Base-by-base conservation (phyloP, 2,797 vertebrate genomes). In the Mormyrops attenuatus region DNA sequence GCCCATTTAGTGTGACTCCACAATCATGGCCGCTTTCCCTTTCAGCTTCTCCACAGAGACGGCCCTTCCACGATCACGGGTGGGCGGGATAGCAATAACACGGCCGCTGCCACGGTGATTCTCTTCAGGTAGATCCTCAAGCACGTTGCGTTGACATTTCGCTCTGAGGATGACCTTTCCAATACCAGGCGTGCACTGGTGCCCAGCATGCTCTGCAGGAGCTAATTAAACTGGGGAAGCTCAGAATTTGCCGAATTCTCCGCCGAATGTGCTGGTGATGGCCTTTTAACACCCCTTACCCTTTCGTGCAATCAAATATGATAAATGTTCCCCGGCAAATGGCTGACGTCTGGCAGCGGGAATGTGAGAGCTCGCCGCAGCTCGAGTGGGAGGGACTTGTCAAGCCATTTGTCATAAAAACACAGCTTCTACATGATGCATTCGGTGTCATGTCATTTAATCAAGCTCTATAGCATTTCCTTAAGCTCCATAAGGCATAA, bases 141-240 rank as follows among this genome's bases (percentile, higher is more conserved):
- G 60, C 22, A 4, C 82, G 82, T 86, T 86, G 66, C 34, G 4
- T 30, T 92, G 90, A 85, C 90, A 91, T 90, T 93, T 91, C 57
- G 52, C 53, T 13, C 13, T 50, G 17, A 57, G 69, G 15, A 15
- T 91, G 89, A 85, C 90, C 88, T 91, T 92, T 90, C 55, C 3
- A 0, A 38, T 44, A 89, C 52, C 55, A 66, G 50, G 88, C 88
- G 73, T 47, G 60, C 50, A 82, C 80, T 90, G 49, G 86, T 89
- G 89, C 87, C 90, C 85, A 85, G 60, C 38, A 86, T 60, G 38
- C 84, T 47, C 66, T 77, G 47, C 77, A 13, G 88, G 85, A 88
- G 77, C 90, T 92, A 73, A 91, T 91, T 92, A 90, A 87, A 85
- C 55, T 82, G 44, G 15, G 30, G 55, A 3, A 41, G 88, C 63